phyloP scores from a whole-genome alignment of 2,113 vertebrate genomes.

The Phalacrocorax brasilianus region DNA sequence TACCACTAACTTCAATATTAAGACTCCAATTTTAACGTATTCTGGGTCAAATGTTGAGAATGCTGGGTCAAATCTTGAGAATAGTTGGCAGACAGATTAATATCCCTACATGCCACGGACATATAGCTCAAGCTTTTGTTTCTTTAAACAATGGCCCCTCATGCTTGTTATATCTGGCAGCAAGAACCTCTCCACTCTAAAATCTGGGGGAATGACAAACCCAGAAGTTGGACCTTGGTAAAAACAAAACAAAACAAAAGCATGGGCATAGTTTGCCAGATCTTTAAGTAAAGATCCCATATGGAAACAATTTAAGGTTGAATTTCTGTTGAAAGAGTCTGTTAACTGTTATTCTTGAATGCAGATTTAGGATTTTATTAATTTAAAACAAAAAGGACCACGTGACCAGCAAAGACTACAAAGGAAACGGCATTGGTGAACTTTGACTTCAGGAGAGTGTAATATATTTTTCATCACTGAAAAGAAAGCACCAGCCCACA shows the following conservation, averaged over 20 bases:
- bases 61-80: not conserved
- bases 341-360: constrained; percentile 65
- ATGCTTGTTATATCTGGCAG: constrained; percentile 42
- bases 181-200: constrained; percentile 28
- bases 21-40: not conserved
- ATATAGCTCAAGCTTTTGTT: constrained; percentile 34
- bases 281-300: constrained; percentile 54
- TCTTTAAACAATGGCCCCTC: constrained; percentile 40
- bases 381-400: constrained; percentile 71
- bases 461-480: constrained; percentile 70
- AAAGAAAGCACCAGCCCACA: constrained; percentile 69
- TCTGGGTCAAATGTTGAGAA: not conserved
- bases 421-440: constrained; percentile 68
- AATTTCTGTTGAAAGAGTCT: constrained; percentile 66
- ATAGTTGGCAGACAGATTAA: not conserved
- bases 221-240: constrained; percentile 18
- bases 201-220: constrained; percentile 21
- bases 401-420: constrained; percentile 70
- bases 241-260: constrained; percentile 41
- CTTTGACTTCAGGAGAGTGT: constrained; percentile 64
- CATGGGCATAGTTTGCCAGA: constrained; percentile 37
- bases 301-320: constrained; percentile 67
- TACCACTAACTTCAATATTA: not conserved
- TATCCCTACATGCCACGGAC: constrained; percentile 9
- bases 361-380: constrained; percentile 70